A percentile compares a stretch with the other conserved stretches of the same genome.
These are phyloP conservation scores for Ondatra zibethicus DNA, from an alignment of 2,113 vertebrate genomes.

Conservation along the genomic window DNA sequence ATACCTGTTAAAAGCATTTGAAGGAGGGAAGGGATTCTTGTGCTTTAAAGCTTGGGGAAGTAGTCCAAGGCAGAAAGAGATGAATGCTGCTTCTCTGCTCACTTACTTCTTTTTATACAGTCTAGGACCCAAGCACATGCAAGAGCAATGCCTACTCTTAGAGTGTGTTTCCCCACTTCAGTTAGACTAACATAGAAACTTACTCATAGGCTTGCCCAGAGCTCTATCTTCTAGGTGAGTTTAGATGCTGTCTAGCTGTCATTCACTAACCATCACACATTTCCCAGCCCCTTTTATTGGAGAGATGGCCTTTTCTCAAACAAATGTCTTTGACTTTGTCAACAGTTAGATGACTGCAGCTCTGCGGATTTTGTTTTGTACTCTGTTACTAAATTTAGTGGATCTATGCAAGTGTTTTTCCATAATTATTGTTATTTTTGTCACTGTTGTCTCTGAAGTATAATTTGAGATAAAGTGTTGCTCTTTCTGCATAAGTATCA, in stretches of 20 bases:
- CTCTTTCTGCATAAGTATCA: neutral
- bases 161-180: neutral
- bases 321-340: neutral
- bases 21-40: neutral
- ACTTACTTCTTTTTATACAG: neutral
- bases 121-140: neutral
- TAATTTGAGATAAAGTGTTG: neutral
- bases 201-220: neutral
- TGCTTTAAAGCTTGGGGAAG: neutral
- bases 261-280: neutral
- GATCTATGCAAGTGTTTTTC: neutral
- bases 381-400: neutral
- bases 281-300: neutral
- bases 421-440: neutral
- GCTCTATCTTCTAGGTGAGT: neutral
- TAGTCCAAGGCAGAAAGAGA: neutral
- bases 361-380: neutral
- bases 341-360: neutral
- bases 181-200: neutral
- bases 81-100: too few species aligned
- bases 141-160: neutral
- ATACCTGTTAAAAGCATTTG: neutral
- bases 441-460: neutral
- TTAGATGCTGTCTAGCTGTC: neutral
- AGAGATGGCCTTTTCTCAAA: neutral